phyloP scores from a whole-genome alignment of 2,888 invertebrate species.

The Choristoneura rosaceana region DNA sequence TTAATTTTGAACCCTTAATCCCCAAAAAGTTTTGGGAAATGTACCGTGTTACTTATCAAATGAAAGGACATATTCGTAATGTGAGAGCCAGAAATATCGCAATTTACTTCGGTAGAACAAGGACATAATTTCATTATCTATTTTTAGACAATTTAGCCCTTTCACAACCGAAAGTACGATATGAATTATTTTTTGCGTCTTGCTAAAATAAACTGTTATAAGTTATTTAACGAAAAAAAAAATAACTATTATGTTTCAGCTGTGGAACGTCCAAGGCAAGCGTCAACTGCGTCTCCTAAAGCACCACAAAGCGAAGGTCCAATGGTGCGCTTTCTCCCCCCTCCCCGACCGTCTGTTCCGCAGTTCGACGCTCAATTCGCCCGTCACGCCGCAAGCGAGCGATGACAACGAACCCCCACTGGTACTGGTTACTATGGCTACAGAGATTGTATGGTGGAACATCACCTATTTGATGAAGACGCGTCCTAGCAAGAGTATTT shows the following conservation, averaged over 20 bases:
- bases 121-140: too few species aligned
- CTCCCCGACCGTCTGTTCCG: constrained; percentile 68
- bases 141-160: too few species aligned
- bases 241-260: constrained; percentile 55
- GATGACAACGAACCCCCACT: constrained; percentile 70
- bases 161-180: too few species aligned
- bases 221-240: too few species aligned
- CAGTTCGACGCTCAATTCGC: constrained; percentile 47
- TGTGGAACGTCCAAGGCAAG: constrained; percentile 79
- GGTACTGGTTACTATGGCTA: constrained; percentile 84
- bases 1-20: too few species aligned
- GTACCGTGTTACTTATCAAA: too few species aligned
- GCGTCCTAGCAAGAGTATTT: constrained; percentile 55
- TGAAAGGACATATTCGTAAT: too few species aligned
- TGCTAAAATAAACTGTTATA: too few species aligned
- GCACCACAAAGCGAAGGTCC: constrained; percentile 83
- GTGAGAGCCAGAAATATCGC: too few species aligned
- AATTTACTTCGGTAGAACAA: too few species aligned
- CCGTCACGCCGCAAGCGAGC: constrained; percentile 41
- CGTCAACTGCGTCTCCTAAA: constrained; percentile 71
- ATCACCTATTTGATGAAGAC: constrained; percentile 67
- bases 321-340: constrained; percentile 83
- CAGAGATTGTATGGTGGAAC: constrained; percentile 87
- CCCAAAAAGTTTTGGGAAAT: too few species aligned
- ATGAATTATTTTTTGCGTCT: too few species aligned